Percentiles rank a stretch among this genome's conserved stretches.
Conservation (phyloP, 2,797 vertebrate species). For the Trachurus trachurus region DNA sequence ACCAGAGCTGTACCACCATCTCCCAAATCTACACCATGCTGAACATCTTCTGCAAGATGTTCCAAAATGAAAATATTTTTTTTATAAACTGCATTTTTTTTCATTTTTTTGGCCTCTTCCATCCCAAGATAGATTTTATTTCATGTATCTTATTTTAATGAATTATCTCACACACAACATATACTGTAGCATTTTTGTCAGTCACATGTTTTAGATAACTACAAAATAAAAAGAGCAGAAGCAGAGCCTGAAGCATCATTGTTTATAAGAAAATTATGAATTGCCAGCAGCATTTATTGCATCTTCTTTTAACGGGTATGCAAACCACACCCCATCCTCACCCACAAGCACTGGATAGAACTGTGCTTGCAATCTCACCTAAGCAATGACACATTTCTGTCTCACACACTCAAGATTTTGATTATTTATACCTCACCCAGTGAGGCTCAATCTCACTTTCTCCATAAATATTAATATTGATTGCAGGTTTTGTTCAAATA, state of each 20-base stretch:
- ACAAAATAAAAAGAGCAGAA: too few species aligned
- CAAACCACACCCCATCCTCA: too few species aligned
- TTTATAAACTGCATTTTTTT: neutral
- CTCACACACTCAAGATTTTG: slow-evolving; percentile 39
- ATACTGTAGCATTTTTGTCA: neutral
- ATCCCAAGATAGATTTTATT: neutral
- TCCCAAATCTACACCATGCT: neutral
- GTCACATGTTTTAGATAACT: too few species aligned
- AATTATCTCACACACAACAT: neutral
- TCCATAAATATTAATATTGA: slow-evolving; percentile 65
- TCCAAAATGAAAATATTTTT: neutral
- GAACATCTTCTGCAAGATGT: neutral
- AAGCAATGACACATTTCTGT: slow-evolving; percentile 29
- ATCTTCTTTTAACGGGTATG: too few species aligned
- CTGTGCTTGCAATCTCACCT: slow-evolving; percentile 1
- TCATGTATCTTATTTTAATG: neutral
- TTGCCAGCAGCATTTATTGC: too few species aligned
- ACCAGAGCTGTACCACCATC: neutral
- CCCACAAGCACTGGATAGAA: neutral
- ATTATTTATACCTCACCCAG: slow-evolving; percentile 60
- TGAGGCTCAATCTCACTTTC: slow-evolving; percentile 37
- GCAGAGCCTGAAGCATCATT: too few species aligned
- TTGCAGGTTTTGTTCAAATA: slow-evolving; percentile 54
- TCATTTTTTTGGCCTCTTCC: neutral
- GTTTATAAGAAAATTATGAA: too few species aligned